A percentile compares a stretch with the other conserved stretches of the same genome.
These are phyloP conservation scores for Morinoia aosen DNA, from an alignment of 2,888 invertebrate species.

Conservation along the genomic window DNA sequence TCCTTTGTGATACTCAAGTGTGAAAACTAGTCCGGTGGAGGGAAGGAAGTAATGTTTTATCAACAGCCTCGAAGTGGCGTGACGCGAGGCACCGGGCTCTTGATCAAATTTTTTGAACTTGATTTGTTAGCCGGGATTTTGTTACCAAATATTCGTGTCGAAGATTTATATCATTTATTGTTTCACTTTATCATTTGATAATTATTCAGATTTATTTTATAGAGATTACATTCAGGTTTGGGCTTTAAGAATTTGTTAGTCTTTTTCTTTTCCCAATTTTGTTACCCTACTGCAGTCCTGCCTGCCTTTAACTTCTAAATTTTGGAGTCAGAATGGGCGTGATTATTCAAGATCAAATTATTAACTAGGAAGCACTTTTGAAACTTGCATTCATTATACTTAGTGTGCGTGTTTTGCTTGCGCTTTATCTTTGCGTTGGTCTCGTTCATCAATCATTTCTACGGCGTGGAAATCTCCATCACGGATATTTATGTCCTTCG, in stretches of 20 bases:
- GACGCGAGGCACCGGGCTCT: not conserved
- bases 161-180: not conserved
- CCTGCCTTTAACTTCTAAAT: not conserved
- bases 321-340: not conserved
- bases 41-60: not conserved
- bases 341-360: not conserved
- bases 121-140: no score
- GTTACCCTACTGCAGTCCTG: not conserved
- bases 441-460: not conserved
- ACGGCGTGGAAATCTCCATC: not conserved
- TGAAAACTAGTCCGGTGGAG: not conserved
- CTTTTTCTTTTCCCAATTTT: not conserved
- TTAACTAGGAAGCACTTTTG: not conserved
- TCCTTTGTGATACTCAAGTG: not conserved
- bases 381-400: not conserved
- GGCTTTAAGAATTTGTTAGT: not conserved
- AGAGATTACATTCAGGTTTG: not conserved
- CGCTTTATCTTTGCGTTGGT: not conserved
- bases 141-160: no score
- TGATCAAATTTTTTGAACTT: not conserved
- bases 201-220: not conserved
- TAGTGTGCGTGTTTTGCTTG: not conserved
- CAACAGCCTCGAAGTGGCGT: not conserved
- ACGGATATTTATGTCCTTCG: not conserved
- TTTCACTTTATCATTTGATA: not conserved